These are phyloP conservation scores for Notodonta dromedarius DNA, from an alignment of 2,888 invertebrate species.

Conservation along the genomic window DNA sequence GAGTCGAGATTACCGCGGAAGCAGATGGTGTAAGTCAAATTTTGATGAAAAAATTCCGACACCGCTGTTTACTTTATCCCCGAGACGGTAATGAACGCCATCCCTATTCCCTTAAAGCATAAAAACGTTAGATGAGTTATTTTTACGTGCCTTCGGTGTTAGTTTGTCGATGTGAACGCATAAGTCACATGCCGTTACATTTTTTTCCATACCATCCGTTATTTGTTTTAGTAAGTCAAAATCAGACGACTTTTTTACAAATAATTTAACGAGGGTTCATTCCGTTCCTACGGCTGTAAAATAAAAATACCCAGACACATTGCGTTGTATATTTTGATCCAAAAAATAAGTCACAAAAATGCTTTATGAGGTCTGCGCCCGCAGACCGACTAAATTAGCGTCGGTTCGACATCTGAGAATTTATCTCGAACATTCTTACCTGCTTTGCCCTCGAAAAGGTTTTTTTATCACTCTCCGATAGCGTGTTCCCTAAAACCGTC, in stretches of 20 bases:
- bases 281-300: constrained; percentile 1
- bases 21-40: constrained; percentile 74
- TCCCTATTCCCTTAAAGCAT: constrained; percentile 48
- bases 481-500: constrained; percentile 30
- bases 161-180: constrained; percentile 26
- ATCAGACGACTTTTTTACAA: constrained; percentile 1
- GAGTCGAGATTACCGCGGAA: constrained; percentile 61
- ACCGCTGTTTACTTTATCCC: constrained; percentile 60
- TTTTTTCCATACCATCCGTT: not conserved
- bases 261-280: constrained; percentile 4
- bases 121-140: constrained; percentile 48
- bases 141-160: constrained; percentile 44
- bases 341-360: constrained; percentile 30
- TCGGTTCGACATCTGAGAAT: constrained; percentile 35
- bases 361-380: constrained; percentile 29
- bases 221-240: not conserved
- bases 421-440: constrained; percentile 28
- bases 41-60: constrained; percentile 72
- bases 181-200: not conserved
- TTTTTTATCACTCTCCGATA: constrained; percentile 17
- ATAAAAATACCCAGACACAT: not conserved
- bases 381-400: constrained; percentile 8
- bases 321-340: constrained; percentile 7
- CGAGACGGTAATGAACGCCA: constrained; percentile 55
- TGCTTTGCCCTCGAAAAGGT: constrained; percentile 19